phyloP scores from a whole-genome alignment of 2,797 vertebrate species.

The Helostoma temminkii region DNA sequence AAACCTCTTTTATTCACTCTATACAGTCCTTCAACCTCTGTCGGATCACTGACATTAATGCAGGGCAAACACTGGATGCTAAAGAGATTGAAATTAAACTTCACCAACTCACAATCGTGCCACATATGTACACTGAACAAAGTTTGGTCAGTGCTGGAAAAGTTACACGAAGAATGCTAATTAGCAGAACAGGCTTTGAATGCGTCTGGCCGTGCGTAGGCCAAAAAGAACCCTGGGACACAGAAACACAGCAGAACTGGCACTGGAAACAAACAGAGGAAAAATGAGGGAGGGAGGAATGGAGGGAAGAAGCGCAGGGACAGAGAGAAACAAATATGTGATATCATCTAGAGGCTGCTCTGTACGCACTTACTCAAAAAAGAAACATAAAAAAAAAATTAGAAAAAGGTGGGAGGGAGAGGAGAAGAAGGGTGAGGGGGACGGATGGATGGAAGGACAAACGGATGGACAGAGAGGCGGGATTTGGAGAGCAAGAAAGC shows the following conservation, averaged over 20 bases:
- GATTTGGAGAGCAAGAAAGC: constrained; percentile 85
- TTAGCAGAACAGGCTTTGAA: constrained; percentile 84
- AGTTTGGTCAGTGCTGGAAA: constrained; percentile 80
- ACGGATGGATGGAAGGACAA: constrained; percentile 74
- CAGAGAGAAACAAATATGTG: constrained; percentile 75
- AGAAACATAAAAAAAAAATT: constrained; percentile 70
- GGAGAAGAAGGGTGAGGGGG: constrained; percentile 51
- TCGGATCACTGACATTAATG: constrained; percentile 29
- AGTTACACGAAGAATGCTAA: constrained; percentile 84
- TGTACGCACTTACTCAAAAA: constrained; percentile 81
- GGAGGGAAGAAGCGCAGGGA: constrained; percentile 70
- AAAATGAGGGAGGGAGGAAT: constrained; percentile 75
- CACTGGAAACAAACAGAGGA: constrained; percentile 85
- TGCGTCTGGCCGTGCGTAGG: constrained; percentile 81
- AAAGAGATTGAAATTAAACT: constrained; percentile 39
- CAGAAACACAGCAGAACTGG: constrained; percentile 87
- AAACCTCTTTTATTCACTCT: constrained; percentile 15
- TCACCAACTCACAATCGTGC: constrained; percentile 46
- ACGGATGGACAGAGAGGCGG: constrained; percentile 79
- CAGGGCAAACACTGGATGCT: constrained; percentile 44
- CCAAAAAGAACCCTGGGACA: constrained; percentile 84
- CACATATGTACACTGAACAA: constrained; percentile 59
- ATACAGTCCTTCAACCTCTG: constrained; percentile 14
- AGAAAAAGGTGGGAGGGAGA: constrained; percentile 70
- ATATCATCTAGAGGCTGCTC: constrained; percentile 84